Evolutionary conservation across 2,797 vertebrate genomes (phyloP), one percentile per base, ranked within the genome.

Genomic region (Centropyge bicolor): DNA sequence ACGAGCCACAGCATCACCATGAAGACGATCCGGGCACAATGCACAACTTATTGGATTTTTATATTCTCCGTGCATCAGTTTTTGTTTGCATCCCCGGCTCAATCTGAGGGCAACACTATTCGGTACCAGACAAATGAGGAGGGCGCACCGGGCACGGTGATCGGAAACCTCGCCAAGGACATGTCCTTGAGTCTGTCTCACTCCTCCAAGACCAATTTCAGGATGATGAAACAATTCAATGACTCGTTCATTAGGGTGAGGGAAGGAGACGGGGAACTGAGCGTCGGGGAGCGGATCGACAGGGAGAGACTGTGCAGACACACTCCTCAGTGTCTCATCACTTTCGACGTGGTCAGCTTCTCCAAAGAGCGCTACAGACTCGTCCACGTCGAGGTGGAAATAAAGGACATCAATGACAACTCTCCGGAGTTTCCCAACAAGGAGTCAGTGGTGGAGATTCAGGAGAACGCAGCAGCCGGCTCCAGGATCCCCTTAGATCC

Each of bases 301-400:
- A 94, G 97, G 10, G 97, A 99, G 85, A 89, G 91, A 77, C 93
- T 99, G 81, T 99, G 98, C 78, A 96, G 95, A 68, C 96, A 95
- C 87, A 93, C 96, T 38, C 93, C 90, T 0, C 96, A 95, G 87
- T 99, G 98, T 86, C 89, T 97, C 75, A 92, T 99, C 77, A 95
- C 96, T 91, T 97, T 99, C 90, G 98, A 99, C 81, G 98, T 98
- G 91, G 97, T 99, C 46, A 96, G 97, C 92, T 97, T 98, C 88
- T 97, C 96, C 51, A 96, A 96, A 86, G 97, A 97, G 84, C 97
- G 96, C 74, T 98, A 97, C 93, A 96, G 95, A 85, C 93, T 98
- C 84, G 95, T 99, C 70, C 98, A 98, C 92, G 97, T 98, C 74
- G 97, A 98, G 90, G 96, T 99, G 93, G 97, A 98, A 91, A 96